These are phyloP conservation scores for Rhegmatorhina hoffmannsi DNA, from an alignment of 2,113 vertebrate species.

Conservation along the genomic window DNA sequence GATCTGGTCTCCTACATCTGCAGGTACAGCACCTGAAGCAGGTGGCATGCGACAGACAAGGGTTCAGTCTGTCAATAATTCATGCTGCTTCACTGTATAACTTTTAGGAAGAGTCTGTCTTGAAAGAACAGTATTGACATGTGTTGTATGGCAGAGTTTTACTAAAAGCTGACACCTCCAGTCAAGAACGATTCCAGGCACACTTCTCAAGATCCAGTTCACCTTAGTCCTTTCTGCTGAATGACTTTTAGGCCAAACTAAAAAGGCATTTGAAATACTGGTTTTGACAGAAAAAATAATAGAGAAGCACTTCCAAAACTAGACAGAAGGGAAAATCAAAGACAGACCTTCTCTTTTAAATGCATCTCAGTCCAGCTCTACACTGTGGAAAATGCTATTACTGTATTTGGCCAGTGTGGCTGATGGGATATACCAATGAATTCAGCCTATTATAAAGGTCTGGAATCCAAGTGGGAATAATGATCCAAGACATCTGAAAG, in stretches of 20 bases:
- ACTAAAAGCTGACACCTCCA: not conserved
- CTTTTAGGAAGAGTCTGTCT: not conserved
- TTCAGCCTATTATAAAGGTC: not conserved
- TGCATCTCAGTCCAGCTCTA: not conserved
- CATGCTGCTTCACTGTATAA: conserved; percentile 22
- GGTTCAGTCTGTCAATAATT: conserved; percentile 30
- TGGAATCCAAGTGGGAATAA: not conserved
- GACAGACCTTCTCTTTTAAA: not conserved
- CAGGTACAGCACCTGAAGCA: conserved; percentile 24
- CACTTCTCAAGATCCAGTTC: not conserved
- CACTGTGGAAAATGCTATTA: not conserved
- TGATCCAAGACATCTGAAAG: not conserved
- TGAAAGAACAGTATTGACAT: conserved; percentile 33
- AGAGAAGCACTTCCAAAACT: not conserved
- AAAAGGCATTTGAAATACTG: not conserved
- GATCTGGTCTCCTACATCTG: not conserved
- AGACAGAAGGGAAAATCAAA: not conserved
- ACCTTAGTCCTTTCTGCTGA: not conserved
- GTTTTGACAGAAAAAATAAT: not conserved
- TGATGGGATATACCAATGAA: not conserved
- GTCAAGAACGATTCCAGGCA: not conserved
- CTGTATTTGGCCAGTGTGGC: not conserved
- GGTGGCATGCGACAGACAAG: conserved; percentile 25
- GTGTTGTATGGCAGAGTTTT: not conserved
- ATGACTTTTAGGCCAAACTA: not conserved